A percentile compares a stretch with the other conserved stretches of the same genome.
phyloP scores from a whole-genome alignment of 35 echinoderm and acorn worm genomes.

The Amphiura filiformis region DNA sequence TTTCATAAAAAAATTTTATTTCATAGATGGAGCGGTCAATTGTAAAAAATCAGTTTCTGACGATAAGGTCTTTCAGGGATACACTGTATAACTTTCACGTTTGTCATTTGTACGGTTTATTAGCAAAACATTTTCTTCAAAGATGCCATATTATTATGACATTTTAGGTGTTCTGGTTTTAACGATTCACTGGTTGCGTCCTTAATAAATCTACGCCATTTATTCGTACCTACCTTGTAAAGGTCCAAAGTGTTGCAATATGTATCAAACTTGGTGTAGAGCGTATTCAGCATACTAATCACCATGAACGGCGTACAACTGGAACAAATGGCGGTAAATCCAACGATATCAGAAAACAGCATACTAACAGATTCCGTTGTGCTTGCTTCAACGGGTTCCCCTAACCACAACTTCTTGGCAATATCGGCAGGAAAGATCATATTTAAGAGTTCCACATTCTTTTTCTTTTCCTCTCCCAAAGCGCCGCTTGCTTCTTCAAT shows the following conservation, averaged over 20 bases:
- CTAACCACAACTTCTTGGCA: slow-evolving; percentile 82
- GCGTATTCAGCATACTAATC: slow-evolving; percentile 83
- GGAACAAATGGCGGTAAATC: slow-evolving; percentile 92
- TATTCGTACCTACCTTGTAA: slow-evolving; percentile 82
- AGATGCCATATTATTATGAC: no score
- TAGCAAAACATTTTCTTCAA: no score
- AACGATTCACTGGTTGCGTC: no score
- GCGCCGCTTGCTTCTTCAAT: slow-evolving; percentile 74
- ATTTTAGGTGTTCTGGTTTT: no score
- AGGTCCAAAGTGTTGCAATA: slow-evolving; percentile 83
- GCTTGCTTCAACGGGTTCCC: slow-evolving; percentile 55
- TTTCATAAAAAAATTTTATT: no score
- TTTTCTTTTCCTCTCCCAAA: slow-evolving; percentile 75
- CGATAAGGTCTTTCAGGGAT: no score
- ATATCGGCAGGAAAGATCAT: slow-evolving; percentile 91
- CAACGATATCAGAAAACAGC: slow-evolving; percentile 96
- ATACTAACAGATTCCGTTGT: slow-evolving; percentile 75
- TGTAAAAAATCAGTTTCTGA: no score
- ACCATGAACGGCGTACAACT: slow-evolving; percentile 86
- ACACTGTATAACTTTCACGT: no score
- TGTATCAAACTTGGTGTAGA: slow-evolving; percentile 88
- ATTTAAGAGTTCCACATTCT: slow-evolving; percentile 87
- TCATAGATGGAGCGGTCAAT: no score
- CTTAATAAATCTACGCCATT: no score
- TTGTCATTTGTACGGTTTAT: no score